Evolutionary conservation across 2,797 vertebrate genomes (phyloP), one percentile per base, ranked within the genome.

Genomic region (Alcedo atthis): DNA sequence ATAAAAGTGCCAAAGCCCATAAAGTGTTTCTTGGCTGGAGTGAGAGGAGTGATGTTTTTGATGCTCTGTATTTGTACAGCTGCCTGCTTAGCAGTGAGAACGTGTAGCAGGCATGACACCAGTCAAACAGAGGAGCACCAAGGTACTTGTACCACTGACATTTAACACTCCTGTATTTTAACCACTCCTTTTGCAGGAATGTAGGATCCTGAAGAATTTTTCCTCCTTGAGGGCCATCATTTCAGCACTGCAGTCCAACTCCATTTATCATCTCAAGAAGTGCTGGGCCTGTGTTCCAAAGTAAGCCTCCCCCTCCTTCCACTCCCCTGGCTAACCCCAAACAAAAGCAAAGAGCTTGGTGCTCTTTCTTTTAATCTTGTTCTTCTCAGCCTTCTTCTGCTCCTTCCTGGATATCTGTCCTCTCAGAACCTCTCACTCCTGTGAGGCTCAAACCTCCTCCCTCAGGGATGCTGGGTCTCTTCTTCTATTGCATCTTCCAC

Each of bases 131-230:
- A 85, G 95, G 96, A 92, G 93, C 77, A 57, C 93, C 55, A 22
- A 59, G 22, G 20, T 84, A 46, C 84, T 69, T 10, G 70, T 67
- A 74, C 54, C 86, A 87, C 92, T 96, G 96, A 93, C 92, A 83
- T 92, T 93, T 94, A 95, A 97, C 92, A 94, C 84, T 89, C 57
- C 93, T 92, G 53, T 96, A 73, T 96, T 96, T 95, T 85, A 85
- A 94, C 96, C 54, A 0, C 94, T 96, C 92, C 93, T 95, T 76
- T 30, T 57, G 24, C 97, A 99, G 99, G 99, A 99, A 97, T 99
- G 99, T 80, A 97, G 99, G 80, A 99, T 99, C 91, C 98, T 99
- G 84, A 99, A 99, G 96, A 99, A 99, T 95, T 99, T 99, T 93
- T 99, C 99, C 12, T 99, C 99, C n/a, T 97, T 99, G 95, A 98